Base-by-base conservation (phyloP, 2,888 invertebrate genomes). In the Hartigia nigra region DNA sequence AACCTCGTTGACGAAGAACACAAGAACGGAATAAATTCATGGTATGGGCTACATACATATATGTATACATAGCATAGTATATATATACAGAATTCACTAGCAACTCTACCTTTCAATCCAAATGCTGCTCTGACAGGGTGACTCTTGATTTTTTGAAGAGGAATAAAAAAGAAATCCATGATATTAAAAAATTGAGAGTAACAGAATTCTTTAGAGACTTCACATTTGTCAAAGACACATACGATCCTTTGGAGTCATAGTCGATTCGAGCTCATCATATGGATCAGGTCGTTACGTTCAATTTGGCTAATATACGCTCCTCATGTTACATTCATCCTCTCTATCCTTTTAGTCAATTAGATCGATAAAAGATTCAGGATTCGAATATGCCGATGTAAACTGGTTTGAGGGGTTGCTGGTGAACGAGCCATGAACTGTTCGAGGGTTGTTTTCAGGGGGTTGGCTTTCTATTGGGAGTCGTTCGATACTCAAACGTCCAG, bases 1-100 rank as follows among this genome's bases (percentile, higher is more conserved):
- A 81, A 74, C 81, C 80, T 84, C 81, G 82, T 84, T 82, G 82
- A 85, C 85, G 85, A 80, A 80, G 82, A 82, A 83, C 85, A 84
- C 86, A 84, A 86, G 81, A 86, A 83, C 80, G 83, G 88, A 88
- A 88, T 88, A 88, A 88, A 89, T 89, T 88, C 87, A 84, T 55
- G 55, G 23, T 55, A 55, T 23, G 55, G 55, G 55, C 55, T 23
- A 55, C 55, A 1, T 55, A 55, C 23, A 9, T 55, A 55, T 55
- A 55, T 23, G 14, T 55, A 55, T 55, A 55, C 23, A 23, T 55
- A 55, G 55, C 14, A 39, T 39, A 39, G 39, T 9, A 55, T 55
- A 55, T 23, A 55, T 23, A 55, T 55, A 55, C 23, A 55, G 55
- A 55, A 55, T 23, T 55, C 55, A 55, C 23, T 9, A 23, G 55